Conservation (phyloP, 1,140 invertebrate genomes). For the Vollenhovia emeryi region DNA sequence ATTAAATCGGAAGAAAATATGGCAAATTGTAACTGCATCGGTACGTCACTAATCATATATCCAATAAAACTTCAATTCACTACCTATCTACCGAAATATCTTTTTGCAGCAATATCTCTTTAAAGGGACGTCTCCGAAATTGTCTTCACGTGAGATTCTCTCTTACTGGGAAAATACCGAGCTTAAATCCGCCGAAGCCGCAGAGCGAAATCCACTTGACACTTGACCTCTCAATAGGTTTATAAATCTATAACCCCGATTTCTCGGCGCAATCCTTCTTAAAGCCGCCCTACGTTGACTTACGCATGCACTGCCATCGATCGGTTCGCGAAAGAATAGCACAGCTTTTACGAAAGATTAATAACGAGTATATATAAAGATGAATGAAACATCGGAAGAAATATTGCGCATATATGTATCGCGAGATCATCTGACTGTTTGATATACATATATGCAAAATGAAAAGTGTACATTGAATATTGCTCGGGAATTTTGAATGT, state of each 20-base stretch:
- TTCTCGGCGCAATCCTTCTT: neutral
- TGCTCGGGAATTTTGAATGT: neutral
- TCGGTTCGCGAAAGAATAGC: neutral
- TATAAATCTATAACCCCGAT: conserved; percentile 6
- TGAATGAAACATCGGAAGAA: neutral
- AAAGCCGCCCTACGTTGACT: neutral
- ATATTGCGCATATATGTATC: neutral
- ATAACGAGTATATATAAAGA: neutral
- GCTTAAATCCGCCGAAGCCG: neutral
- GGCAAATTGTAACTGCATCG: neutral
- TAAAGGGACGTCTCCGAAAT: neutral
- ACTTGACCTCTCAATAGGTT: neutral
- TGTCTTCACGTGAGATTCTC: neutral
- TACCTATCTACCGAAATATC: neutral
- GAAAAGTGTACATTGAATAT: neutral
- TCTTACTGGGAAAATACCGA: neutral
- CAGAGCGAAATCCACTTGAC: neutral
- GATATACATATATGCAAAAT: conserved; percentile 1
- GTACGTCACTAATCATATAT: neutral
- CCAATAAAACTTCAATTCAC: neutral
- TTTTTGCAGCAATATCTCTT: neutral
- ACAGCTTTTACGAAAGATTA: neutral
- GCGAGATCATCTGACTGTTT: neutral
- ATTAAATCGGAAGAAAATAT: conserved; percentile 7
- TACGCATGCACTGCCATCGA: conserved; percentile 15